Base-by-base conservation (phyloP, 2,797 vertebrate genomes). In the Meda fulgida region DNA sequence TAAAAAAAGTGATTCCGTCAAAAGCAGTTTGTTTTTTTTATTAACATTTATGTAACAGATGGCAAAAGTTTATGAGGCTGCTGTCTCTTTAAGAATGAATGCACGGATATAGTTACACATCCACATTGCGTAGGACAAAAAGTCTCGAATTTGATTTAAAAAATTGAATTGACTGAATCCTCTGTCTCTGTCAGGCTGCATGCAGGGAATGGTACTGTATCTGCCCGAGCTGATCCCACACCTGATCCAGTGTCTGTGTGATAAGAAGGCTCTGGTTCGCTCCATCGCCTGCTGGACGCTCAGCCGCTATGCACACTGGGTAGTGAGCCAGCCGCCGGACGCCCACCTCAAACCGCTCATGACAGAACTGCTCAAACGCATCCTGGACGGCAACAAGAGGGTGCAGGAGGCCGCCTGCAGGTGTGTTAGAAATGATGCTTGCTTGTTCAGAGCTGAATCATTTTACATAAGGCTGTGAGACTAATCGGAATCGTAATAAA, bases 241-340 rank as follows among this genome's bases (percentile, higher is more conserved):
- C 92, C 96, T 98, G 81, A 97, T 98, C 90, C 97, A 96, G 87
- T 97, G 97, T 93, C 93, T 99, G 86, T 96, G 97, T 0, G 97
- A 98, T 91, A 97, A 97, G 92, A 98, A 98, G 92, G 97, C 97
- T 1, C 91, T 98, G 84, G 97, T 99, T 0, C 97, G 97, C 80
- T 99, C 97, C 91, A 99, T 99, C 5, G 96, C 97, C 85, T 99
- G 97, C 94, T 98, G 97, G 97, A 99, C 97, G 0, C 95, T 98
- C 66, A 98, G 97, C 91, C 97, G 97, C 80, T 98, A 99, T 0
- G 97, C 97, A 7, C 97, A 98, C 93, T 99, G 97, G 97, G 97
- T 98, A 88, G 97, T 98, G 75, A 96, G 96, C 86, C 97, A 99
- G 91, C 97, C 97, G 0, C 97, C 19, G 51, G 98, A 94, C 70